Percentiles rank a stretch among this genome's conserved stretches.
Conservation (phyloP, 2,888 invertebrate species). For the Platycheirus rosarum region DNA sequence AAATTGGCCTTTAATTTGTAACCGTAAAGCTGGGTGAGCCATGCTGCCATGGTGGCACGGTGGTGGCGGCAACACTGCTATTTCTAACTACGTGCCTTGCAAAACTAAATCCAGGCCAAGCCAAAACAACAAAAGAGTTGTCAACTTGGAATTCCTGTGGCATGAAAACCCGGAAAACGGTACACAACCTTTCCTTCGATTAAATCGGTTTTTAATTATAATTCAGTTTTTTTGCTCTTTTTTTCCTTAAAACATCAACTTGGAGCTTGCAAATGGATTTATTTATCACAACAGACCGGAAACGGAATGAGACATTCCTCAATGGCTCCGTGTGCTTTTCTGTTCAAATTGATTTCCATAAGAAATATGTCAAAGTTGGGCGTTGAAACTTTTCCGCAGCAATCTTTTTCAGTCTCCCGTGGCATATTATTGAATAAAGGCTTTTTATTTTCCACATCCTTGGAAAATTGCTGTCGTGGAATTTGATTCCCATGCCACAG, state of each 20-base stretch:
- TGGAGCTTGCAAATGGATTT: slow-evolving; percentile 59
- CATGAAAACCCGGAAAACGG: background rate
- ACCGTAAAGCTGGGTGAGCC: slow-evolving; percentile 52
- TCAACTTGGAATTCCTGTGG: slow-evolving; percentile 41
- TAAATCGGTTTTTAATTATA: slow-evolving; percentile 70
- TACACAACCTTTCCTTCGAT: slow-evolving; percentile 57
- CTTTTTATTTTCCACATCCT: slow-evolving; percentile 36
- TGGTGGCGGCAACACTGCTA: too few species aligned
- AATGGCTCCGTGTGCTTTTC: background rate
- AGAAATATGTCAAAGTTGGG: slow-evolving; percentile 31
- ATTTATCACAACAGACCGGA: slow-evolving; percentile 45
- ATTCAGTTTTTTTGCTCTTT: slow-evolving; percentile 13
- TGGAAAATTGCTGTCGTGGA: slow-evolving; percentile 49
- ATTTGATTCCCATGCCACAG: slow-evolving; percentile 35
- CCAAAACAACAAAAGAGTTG: slow-evolving; percentile 28
- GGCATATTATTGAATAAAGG: slow-evolving; percentile 37
- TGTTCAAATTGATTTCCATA: slow-evolving; percentile 23
- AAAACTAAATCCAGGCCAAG: background rate
- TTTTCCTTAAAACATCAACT: slow-evolving; percentile 31
- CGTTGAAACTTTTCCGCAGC: slow-evolving; percentile 15
- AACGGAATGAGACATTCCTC: slow-evolving; percentile 47
- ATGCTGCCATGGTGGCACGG: too few species aligned
- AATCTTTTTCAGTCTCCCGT: slow-evolving; percentile 26
- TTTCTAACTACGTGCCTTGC: slow-evolving; percentile 6
- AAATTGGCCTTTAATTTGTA: slow-evolving; percentile 69